phyloP scores from a whole-genome alignment of 2,113 vertebrate species.

The Cololabis saira region DNA sequence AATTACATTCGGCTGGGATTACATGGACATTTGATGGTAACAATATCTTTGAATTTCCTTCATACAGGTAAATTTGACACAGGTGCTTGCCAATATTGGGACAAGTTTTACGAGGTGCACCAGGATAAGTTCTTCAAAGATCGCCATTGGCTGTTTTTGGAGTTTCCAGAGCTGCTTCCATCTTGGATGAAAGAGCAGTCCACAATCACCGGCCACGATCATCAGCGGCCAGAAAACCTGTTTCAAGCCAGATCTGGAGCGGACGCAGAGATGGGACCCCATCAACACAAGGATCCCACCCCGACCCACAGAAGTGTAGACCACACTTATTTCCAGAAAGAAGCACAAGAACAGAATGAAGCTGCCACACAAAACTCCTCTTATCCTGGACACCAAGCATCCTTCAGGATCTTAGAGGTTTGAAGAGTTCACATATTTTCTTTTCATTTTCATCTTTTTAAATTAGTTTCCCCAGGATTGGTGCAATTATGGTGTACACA shows the following conservation, averaged over 20 bases:
- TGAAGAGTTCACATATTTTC: constrained; percentile 3
- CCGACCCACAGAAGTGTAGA: constrained; percentile 22
- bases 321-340: constrained; percentile 1
- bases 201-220: constrained; percentile 6
- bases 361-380: constrained; percentile 1
- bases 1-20: constrained; percentile 5
- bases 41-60: constrained; percentile 17
- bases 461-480: neutral
- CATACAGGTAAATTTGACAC: constrained; percentile 87
- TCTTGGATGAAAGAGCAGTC: constrained; percentile 11
- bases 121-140: constrained; percentile 94
- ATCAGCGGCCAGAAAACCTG: neutral
- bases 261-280: constrained; percentile 12
- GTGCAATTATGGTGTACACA: no score
- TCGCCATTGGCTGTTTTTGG: constrained; percentile 92
- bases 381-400: constrained; percentile 86
- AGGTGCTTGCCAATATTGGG: constrained; percentile 89
- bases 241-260: constrained; percentile 2
- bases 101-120: constrained; percentile 90
- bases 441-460: neutral
- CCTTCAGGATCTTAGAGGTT: constrained; percentile 92
- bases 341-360: constrained; percentile 18
- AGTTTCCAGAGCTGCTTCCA: constrained; percentile 92
- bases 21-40: constrained; percentile 1
- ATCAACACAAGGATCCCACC: constrained; percentile 12